Conservation (phyloP, 2,797 vertebrate genomes). For the Glyptemys insculpta region DNA sequence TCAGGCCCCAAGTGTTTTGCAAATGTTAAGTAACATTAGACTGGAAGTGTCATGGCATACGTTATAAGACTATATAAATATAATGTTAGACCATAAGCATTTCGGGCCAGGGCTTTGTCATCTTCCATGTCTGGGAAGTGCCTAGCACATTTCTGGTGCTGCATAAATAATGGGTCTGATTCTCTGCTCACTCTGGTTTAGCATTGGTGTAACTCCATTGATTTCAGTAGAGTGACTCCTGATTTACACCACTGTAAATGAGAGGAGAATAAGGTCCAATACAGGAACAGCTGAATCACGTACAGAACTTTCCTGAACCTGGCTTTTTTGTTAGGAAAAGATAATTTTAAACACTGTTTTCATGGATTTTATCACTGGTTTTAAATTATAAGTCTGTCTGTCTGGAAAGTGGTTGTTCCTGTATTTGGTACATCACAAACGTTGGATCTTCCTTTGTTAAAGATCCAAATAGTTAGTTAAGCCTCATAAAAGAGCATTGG, state of each 20-base stretch:
- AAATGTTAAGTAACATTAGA: neutral
- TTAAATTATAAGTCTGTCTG: neutral
- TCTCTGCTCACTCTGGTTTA: neutral
- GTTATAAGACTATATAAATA: neutral
- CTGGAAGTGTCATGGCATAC: neutral
- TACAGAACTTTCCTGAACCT: neutral
- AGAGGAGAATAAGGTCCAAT: neutral
- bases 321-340: neutral
- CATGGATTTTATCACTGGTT: neutral
- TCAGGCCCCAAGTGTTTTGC: neutral
- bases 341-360: neutral
- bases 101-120: neutral
- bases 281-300: neutral
- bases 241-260: conserved; percentile 1
- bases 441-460: neutral
- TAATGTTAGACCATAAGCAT: neutral
- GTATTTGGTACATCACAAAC: neutral
- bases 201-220: neutral
- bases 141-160: neutral
- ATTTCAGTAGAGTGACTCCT: neutral
- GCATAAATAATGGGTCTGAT: neutral
- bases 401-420: neutral
- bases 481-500: neutral
- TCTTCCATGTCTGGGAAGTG: neutral
- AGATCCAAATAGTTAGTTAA: neutral